phyloP scores from a whole-genome alignment of 2,888 invertebrate species.

The Helleia helle region DNA sequence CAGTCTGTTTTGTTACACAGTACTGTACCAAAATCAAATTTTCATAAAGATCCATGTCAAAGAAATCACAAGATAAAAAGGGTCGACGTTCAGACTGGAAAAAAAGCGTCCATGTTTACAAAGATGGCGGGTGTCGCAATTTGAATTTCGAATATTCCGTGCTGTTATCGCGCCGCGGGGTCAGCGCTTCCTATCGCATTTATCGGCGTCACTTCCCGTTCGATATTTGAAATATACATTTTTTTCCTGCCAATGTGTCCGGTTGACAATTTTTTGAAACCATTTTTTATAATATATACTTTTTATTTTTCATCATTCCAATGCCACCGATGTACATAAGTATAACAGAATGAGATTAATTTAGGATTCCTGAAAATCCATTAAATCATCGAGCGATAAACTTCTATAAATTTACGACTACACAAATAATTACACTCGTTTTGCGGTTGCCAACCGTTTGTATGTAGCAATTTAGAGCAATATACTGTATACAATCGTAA shows the following conservation, averaged over 20 bases:
- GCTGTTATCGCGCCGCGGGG: conserved; percentile 42
- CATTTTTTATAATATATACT: conserved; percentile 1
- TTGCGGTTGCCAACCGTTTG: no score
- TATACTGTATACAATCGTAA: no score
- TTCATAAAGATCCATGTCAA: conserved; percentile 9
- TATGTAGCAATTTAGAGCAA: no score
- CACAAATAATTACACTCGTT: no score
- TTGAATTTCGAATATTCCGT: conserved; percentile 34
- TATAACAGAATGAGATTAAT: neutral
- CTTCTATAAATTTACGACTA: no score
- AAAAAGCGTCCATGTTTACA: conserved; percentile 27
- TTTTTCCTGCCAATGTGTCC: conserved; percentile 20
- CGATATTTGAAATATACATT: conserved; percentile 34
- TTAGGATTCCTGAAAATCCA: neutral
- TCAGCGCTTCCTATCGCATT: conserved; percentile 53
- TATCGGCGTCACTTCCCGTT: conserved; percentile 45
- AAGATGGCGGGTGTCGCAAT: conserved; percentile 37
- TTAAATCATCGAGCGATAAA: neutral
- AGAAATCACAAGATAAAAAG: conserved; percentile 18
- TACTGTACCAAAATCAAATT: conserved; percentile 4
- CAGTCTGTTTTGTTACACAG: neutral
- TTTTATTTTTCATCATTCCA: neutral
- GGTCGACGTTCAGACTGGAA: conserved; percentile 12
- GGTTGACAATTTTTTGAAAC: conserved; percentile 13
- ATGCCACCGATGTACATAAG: neutral